Percentiles rank a stretch among this genome's conserved stretches.
Evolutionary conservation across 1,140 invertebrate genomes (phyloP).

Genomic region (Heliconius himera): DNA sequence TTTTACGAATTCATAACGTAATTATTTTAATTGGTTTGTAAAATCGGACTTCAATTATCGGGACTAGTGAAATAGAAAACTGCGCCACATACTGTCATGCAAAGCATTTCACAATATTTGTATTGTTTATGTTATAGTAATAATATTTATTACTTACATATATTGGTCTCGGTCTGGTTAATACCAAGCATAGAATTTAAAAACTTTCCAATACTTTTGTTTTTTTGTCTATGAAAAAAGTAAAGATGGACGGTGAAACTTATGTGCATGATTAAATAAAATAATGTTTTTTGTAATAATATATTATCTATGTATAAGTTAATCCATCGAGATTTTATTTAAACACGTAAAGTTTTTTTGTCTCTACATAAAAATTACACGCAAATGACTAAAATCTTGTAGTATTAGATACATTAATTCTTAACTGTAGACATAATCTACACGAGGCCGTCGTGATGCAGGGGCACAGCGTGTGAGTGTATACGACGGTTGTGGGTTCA

Average conservation of each 20-base stretch:
- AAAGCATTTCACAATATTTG: no score
- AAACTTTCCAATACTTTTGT: background rate
- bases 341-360: background rate
- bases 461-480: no score
- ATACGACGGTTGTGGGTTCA: no score
- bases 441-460: no score
- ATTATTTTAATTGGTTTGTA: no score
- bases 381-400: background rate
- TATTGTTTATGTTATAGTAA: no score
- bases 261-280: background rate
- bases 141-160: background rate
- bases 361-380: background rate
- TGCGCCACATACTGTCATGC: no score
- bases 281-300: background rate
- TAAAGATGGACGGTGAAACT: background rate
- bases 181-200: background rate
- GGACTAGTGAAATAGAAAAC: no score
- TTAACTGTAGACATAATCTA: no score
- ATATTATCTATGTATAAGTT: background rate
- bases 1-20: no score
- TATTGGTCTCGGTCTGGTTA: background rate
- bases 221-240: background rate
- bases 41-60: no score
- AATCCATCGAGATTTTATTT: background rate
- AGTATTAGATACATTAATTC: background rate